phyloP scores from a whole-genome alignment of 2,888 invertebrate species.

The Scaeva pyrastri region DNA sequence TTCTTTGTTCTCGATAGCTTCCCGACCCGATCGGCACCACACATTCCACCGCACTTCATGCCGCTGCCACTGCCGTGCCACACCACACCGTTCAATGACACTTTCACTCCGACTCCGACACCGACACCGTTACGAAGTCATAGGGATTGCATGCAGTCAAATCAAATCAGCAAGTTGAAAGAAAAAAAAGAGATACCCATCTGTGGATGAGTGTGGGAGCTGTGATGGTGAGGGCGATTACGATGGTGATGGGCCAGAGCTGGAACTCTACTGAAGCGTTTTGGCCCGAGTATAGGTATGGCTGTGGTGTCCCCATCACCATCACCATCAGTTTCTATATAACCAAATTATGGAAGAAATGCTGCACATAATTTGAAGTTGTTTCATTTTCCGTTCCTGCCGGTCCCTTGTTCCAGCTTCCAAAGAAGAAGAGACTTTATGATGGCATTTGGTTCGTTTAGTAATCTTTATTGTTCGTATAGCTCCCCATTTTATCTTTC shows the following conservation, averaged over 20 bases:
- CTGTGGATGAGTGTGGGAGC: constrained; percentile 60
- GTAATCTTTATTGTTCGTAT: constrained; percentile 71
- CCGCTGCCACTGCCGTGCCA: constrained; percentile 10
- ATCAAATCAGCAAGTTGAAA: constrained; percentile 38
- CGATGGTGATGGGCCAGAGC: constrained; percentile 33
- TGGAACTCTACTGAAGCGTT: constrained; percentile 19
- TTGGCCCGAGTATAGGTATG: constrained; percentile 22
- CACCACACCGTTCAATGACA: constrained; percentile 73
- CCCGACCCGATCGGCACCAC: constrained; percentile 45
- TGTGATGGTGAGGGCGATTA: constrained; percentile 24
- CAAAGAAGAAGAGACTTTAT: constrained; percentile 54
- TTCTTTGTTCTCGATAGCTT: constrained; percentile 69
- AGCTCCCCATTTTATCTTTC: constrained; percentile 56
- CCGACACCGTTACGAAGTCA: constrained; percentile 45
- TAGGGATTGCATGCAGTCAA: constrained; percentile 59
- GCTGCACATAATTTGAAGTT: constrained; percentile 73
- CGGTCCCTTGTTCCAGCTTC: constrained; percentile 1
- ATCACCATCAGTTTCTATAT: constrained; percentile 28
- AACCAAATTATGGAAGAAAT: constrained; percentile 73
- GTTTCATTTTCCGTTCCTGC: constrained; percentile 39
- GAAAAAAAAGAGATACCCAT: constrained; percentile 37
- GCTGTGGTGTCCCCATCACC: constrained; percentile 17
- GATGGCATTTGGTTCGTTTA: constrained; percentile 71
- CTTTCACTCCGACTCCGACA: constrained; percentile 71
- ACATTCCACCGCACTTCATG: constrained; percentile 25